phyloP scores from a whole-genome alignment of 1,140 invertebrate species.

The Drosophila nasuta region DNA sequence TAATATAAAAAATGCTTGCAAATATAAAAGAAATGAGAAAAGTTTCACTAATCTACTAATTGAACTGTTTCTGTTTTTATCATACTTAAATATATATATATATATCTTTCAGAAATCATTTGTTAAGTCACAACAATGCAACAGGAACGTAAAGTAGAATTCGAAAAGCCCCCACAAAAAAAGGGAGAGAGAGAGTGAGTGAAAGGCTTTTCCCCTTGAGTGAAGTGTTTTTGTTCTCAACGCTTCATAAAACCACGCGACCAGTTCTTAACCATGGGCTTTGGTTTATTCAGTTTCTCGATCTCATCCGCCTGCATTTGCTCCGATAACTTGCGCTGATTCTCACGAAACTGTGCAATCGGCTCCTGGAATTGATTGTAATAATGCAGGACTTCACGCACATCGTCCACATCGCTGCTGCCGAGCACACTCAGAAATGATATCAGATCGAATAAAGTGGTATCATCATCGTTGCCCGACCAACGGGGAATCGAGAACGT shows the following conservation, averaged over 20 bases:
- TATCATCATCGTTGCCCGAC: constrained; percentile 96
- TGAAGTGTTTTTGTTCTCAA: constrained; percentile 10
- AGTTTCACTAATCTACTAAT: no score
- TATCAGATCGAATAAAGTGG: constrained; percentile 94
- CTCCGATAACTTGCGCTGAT: constrained; percentile 91
- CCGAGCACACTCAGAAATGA: constrained; percentile 95
- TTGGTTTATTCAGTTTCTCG: constrained; percentile 67
- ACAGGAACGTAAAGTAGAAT: constrained; percentile 21
- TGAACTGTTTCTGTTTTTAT: no score
- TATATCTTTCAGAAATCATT: constrained; percentile 1
- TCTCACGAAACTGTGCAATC: constrained; percentile 94
- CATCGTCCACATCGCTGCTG: constrained; percentile 94
- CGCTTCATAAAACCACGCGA: constrained; percentile 61
- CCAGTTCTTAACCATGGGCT: constrained; percentile 76
- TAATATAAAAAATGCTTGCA: no score
- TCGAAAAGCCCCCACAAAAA: neutral
- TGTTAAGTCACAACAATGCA: constrained; percentile 34
- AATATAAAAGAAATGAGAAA: no score
- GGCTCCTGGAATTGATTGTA: constrained; percentile 98
- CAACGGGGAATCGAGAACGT: constrained; percentile 95
- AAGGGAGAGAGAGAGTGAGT: no score
- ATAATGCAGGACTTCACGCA: constrained; percentile 95
- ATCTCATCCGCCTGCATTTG: constrained; percentile 87
- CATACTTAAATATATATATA: no score
- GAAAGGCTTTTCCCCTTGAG: neutral